Percentiles rank a stretch among this genome's conserved stretches.
Evolutionary conservation across 1,140 invertebrate genomes (phyloP).

Genomic region (Cherax destructor): DNA sequence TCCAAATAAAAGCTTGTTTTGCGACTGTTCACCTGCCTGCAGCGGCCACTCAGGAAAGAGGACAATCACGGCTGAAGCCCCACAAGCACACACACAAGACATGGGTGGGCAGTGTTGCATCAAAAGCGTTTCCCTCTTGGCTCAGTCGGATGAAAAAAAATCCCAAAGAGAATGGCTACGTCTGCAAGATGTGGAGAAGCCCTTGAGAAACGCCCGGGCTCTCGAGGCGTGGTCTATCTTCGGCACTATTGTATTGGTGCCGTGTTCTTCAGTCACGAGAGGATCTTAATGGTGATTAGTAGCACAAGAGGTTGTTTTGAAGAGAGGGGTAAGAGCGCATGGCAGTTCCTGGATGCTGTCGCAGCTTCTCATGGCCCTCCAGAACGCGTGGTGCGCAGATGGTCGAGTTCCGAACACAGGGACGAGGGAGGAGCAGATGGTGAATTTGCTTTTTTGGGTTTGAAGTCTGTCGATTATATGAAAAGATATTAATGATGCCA

Average conservation of each 20-base stretch:
- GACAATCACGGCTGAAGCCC: background rate
- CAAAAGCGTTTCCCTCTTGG: slow-evolving; percentile 3
- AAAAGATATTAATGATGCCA: too few species aligned
- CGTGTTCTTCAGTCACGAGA: background rate
- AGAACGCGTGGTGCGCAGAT: background rate
- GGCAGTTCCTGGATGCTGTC: background rate
- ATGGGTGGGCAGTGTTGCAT: background rate
- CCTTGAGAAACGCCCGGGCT: slow-evolving; percentile 7
- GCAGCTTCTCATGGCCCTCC: background rate
- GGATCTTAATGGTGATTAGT: slow-evolving; percentile 19
- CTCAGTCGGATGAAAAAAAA: background rate
- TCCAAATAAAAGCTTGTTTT: too few species aligned
- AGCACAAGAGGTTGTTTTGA: slow-evolving; percentile 3
- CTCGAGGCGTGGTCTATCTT: slow-evolving; percentile 4
- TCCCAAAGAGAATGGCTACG: slow-evolving; percentile 2
- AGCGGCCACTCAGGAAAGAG: background rate
- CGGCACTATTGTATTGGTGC: background rate
- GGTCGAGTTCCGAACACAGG: background rate
- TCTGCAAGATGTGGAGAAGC: slow-evolving; percentile 13
- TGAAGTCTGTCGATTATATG: too few species aligned
- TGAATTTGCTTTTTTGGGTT: too few species aligned
- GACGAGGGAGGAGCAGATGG: too few species aligned
- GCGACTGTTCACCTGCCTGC: background rate
- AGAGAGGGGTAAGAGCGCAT: background rate
- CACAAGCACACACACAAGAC: background rate